Percentiles rank a stretch among this genome's conserved stretches.
Evolutionary conservation across 2,797 vertebrate species (phyloP).

Genomic region (Spondyliosoma cantharus): DNA sequence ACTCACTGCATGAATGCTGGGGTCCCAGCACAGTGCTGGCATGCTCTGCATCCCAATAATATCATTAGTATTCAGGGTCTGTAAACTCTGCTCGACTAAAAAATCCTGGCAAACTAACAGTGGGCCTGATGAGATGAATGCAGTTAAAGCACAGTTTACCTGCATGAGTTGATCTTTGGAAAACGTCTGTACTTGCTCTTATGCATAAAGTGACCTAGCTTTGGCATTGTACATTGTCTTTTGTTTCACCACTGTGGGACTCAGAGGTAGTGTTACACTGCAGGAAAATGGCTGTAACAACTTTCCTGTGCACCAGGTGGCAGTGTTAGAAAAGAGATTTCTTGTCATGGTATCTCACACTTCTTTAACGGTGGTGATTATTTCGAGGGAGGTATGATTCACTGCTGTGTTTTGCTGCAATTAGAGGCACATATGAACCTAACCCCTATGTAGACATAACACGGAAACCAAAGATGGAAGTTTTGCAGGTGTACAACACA

Average conservation of each 20-base stretch:
- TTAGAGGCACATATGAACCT: conserved; percentile 28
- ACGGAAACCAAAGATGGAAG: conserved; percentile 1
- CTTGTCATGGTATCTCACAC: background rate
- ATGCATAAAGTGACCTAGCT: background rate
- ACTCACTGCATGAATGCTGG: conserved; percentile 52
- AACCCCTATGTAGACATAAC: background rate
- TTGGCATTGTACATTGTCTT: conserved; percentile 20
- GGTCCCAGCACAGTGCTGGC: conserved; percentile 54
- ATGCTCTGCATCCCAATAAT: conserved; percentile 73
- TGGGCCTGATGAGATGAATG: conserved; percentile 28
- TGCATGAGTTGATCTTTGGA: background rate
- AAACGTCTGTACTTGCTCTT: conserved; percentile 4
- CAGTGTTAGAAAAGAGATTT: conserved; percentile 73
- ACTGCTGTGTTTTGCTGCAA: conserved; percentile 24
- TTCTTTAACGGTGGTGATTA: conserved; percentile 28
- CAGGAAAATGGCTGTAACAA: conserved; percentile 28
- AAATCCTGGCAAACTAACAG: conserved; percentile 46
- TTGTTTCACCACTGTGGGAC: background rate
- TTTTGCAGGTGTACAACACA: conserved; percentile 23
- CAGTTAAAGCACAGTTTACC: conserved; percentile 17
- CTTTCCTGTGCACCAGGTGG: conserved; percentile 63
- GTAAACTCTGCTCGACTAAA: conserved; percentile 52
- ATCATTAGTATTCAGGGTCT: conserved; percentile 72
- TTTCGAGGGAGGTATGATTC: conserved; percentile 40
- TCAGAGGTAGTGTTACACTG: background rate